These are phyloP conservation scores for Emydura subglobosa DNA, from an alignment of 2,113 vertebrate species.

Conservation along the genomic window DNA sequence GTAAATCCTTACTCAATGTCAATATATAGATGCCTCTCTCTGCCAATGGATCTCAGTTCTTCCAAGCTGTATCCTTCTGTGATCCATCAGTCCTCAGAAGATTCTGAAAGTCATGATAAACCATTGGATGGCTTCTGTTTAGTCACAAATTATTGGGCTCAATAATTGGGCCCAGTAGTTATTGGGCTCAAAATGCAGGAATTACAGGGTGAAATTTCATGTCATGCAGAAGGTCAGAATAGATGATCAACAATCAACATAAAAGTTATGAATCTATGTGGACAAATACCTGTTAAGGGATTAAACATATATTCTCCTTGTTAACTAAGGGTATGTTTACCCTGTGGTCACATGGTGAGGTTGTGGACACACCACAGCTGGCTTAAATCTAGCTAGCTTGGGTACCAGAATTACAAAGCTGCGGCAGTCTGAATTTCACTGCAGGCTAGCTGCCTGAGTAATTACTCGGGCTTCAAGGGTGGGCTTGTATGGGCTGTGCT, in stretches of 20 bases:
- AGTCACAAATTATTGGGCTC: slow-evolving; percentile 2
- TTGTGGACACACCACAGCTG: not conserved
- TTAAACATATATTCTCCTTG: slow-evolving; percentile 66
- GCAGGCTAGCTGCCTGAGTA: not conserved
- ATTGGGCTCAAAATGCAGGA: slow-evolving; percentile 9
- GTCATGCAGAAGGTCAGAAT: slow-evolving; percentile 49
- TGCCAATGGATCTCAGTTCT: not conserved
- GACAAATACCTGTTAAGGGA: slow-evolving; percentile 59
- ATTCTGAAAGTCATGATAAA: not conserved
- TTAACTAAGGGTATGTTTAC: slow-evolving; percentile 52
- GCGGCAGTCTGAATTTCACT: not conserved
- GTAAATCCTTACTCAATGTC: not conserved
- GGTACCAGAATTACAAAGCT: not conserved
- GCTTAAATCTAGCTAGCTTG: not conserved
- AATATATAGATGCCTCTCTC: fast-evolving
- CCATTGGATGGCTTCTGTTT: not conserved
- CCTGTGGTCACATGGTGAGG: not conserved
- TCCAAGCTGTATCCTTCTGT: not conserved
- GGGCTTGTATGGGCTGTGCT: no score
- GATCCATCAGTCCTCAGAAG: not conserved
- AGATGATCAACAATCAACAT: slow-evolving; percentile 45
- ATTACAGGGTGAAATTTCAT: slow-evolving; percentile 50
- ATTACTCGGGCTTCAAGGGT: no score
- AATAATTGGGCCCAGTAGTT: not conserved
- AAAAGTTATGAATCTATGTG: slow-evolving; percentile 63